Percentiles rank a stretch among this genome's conserved stretches.
Evolutionary conservation across 2,113 vertebrate species (phyloP).

Genomic region (Zingel zingel): DNA sequence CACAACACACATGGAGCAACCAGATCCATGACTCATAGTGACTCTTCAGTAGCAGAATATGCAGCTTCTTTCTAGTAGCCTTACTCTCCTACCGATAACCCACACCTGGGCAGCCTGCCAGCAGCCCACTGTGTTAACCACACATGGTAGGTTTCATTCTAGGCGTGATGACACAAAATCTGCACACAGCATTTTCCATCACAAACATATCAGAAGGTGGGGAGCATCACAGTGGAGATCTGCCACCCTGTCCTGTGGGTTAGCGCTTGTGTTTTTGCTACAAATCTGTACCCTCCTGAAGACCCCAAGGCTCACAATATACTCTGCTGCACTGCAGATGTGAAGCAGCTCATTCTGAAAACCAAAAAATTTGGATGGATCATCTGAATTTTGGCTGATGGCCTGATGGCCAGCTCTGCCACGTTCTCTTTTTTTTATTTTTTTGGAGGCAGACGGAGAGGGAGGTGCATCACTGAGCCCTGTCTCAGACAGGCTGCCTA

Average conservation of each 20-base stretch:
- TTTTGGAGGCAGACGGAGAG: constrained; percentile 60
- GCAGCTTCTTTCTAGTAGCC: constrained; percentile 68
- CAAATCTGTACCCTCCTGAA: constrained; percentile 13
- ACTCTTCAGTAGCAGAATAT: constrained; percentile 56
- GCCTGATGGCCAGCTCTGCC: constrained; percentile 33
- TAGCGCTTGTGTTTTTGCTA: constrained; percentile 13
- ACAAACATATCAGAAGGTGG: constrained; percentile 61
- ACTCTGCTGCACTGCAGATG: constrained; percentile 71
- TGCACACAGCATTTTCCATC: constrained; percentile 70
- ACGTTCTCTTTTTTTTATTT: constrained; percentile 19
- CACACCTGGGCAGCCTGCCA: constrained; percentile 75
- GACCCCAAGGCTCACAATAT: constrained; percentile 13
- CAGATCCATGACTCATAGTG: constrained; percentile 65
- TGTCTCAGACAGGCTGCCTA: constrained; percentile 77
- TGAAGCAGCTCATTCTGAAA: constrained; percentile 41
- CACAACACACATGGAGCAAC: constrained; percentile 66
- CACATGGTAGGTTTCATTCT: constrained; percentile 71
- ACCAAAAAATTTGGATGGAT: constrained; percentile 22
- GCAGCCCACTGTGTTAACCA: constrained; percentile 71
- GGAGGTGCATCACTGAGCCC: constrained; percentile 63
- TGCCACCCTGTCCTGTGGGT: constrained; percentile 38
- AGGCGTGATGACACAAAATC: constrained; percentile 71
- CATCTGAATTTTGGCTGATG: constrained; percentile 51
- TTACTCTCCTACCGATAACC: constrained; percentile 67
- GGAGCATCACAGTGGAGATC: constrained; percentile 55